Evolutionary conservation across 2,797 vertebrate genomes (phyloP), one percentile per base, ranked within the genome.

Genomic region (Pangasius sanitwongsei): DNA sequence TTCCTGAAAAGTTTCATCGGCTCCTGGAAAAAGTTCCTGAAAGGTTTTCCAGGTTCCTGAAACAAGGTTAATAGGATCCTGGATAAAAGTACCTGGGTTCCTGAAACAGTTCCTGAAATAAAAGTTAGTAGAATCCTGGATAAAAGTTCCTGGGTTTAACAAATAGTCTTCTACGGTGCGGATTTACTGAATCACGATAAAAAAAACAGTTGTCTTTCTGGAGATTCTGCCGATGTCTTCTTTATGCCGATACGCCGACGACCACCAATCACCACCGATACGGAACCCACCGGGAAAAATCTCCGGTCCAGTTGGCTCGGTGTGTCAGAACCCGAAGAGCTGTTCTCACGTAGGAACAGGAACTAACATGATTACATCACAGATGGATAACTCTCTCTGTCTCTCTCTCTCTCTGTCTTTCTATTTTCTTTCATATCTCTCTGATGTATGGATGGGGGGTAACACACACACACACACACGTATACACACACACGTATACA

Each of bases 371-470:
- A 53, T 77, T 28, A 77, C 74, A 34, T 80, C 16, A 57, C 18
- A n/a, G 74, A 57, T 12, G n/a, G 77, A 61, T 6, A 13, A 18
- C 50, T 55, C 28, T 31, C 75, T 80, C 15, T 34, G 28, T 55
- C 48, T 80, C 11, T 55, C 25, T 31, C 44, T 37, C 53, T 57
- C 53, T 82, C 25, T 65, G 18, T 77, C 55, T 59, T 37, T 75
- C 69, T 77, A 31, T 69, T 41, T 70, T 31, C 83, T 85, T 34
- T 65, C 70, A 28, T 53, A 41, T 86, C 44, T 88, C 53, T 89
- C 55, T 82, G 78, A 91, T 83, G 80, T 90, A 78, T 89, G 86
- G 87, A 91, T 88, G 70, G 67, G 87, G 44, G 86, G 81, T 88
- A 69, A 85, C 82, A 78, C 86, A 85, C 81, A 89, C 72, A 83